A percentile compares a stretch with the other conserved stretches of the same genome.
Conservation (phyloP, 2,797 vertebrate genomes). For the Anguilla obscura region DNA sequence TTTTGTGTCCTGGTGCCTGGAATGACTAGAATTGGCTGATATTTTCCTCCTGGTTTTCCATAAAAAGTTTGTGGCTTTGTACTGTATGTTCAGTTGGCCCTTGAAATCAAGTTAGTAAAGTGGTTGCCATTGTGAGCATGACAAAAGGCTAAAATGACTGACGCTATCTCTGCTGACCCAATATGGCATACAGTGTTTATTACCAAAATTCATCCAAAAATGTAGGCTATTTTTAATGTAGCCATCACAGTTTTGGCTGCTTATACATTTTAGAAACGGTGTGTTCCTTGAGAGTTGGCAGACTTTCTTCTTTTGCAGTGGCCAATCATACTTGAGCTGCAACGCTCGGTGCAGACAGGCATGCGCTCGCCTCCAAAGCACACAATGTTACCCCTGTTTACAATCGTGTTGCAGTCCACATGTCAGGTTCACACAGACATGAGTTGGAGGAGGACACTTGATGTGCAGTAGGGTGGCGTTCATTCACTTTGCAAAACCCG, state of each 20-base stretch:
- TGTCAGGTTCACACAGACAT: neutral
- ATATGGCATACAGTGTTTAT: neutral
- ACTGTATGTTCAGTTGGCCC: neutral
- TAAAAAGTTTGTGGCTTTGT: neutral
- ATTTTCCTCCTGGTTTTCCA: neutral
- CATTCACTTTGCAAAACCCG: neutral
- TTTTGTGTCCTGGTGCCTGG: neutral
- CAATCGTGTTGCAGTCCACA: neutral
- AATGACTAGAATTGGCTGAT: neutral
- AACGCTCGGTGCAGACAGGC: neutral
- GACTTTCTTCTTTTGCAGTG: neutral
- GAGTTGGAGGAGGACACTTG: neutral
- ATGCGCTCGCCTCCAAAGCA: neutral
- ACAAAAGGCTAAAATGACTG: neutral
- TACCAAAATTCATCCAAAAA: neutral
- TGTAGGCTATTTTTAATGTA: neutral
- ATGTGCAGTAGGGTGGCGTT: neutral
- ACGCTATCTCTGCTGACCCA: neutral
- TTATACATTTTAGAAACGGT: neutral
- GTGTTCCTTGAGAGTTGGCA: neutral
- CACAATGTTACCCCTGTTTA: neutral
- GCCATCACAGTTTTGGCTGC: neutral
- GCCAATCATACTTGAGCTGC: neutral
- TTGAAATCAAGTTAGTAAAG: neutral
- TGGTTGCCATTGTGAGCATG: neutral